Percentiles rank a stretch among this genome's conserved stretches.
phyloP scores from a whole-genome alignment of 1,140 invertebrate species.

The Stenopsyche tienmushanensis region DNA sequence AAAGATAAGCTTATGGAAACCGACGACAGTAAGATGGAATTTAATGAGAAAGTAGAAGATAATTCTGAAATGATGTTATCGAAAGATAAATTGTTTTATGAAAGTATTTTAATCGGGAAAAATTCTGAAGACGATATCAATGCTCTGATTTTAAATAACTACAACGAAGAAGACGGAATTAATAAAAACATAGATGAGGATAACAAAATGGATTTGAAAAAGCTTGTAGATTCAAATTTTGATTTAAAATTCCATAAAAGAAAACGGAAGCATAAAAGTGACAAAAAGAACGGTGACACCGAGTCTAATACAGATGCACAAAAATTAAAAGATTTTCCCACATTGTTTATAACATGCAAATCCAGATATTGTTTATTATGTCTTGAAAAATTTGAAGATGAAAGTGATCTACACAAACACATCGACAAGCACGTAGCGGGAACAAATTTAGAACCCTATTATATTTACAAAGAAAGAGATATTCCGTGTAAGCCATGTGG shows the following conservation, averaged over 20 bases:
- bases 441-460: conserved; percentile 37
- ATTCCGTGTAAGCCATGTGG: conserved; percentile 29
- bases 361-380: conserved; percentile 34
- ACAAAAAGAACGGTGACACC: not conserved
- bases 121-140: not conserved
- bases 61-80: too few species aligned
- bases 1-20: conserved; percentile 3
- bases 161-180: too few species aligned
- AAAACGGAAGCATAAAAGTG: not conserved
- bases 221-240: too few species aligned
- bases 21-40: not conserved
- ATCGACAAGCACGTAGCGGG: conserved; percentile 27
- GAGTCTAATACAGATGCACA: not conserved
- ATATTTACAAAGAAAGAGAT: conserved; percentile 28
- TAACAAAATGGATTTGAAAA: not conserved
- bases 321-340: too few species aligned
- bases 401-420: conserved; percentile 25
- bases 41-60: conserved; percentile 5
- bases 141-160: too few species aligned
- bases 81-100: too few species aligned
- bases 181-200: not conserved
- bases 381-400: conserved; percentile 28
- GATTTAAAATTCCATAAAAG: not conserved
- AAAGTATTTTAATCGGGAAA: not conserved
- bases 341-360: conserved; percentile 23